phyloP scores from a whole-genome alignment of 2,888 invertebrate species.

The Leucophora obtusa region DNA sequence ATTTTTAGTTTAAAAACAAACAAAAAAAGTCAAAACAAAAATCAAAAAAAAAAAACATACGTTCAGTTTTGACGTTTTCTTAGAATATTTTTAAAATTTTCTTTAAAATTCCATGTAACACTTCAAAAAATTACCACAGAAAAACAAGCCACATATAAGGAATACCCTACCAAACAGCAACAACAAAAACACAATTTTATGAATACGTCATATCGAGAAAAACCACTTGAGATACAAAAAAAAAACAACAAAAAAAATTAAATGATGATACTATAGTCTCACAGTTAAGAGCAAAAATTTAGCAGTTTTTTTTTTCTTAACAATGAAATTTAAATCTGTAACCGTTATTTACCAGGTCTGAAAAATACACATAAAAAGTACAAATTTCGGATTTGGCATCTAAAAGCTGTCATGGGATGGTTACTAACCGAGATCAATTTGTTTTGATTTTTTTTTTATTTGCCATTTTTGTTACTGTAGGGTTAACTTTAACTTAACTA shows the following conservation, averaged over 20 bases:
- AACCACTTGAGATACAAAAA: conserved; percentile 47
- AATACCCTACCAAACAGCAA: conserved; percentile 14
- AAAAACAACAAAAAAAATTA: not conserved
- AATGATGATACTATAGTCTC: not conserved
- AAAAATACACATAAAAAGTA: too few relatives aligned
- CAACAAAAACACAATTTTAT: conserved; percentile 28
- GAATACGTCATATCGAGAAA: conserved; percentile 53
- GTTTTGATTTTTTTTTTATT: too few relatives aligned
- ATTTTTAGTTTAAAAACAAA: conserved; percentile 49
- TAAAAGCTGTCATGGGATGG: too few relatives aligned
- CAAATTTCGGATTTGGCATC: too few relatives aligned
- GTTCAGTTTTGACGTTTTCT: conserved; percentile 30
- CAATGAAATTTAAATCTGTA: too few relatives aligned
- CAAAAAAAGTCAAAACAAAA: conserved; percentile 39
- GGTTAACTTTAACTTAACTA: too few relatives aligned
- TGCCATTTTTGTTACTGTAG: too few relatives aligned
- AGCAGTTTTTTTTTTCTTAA: too few relatives aligned
- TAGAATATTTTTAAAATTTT: conserved; percentile 58
- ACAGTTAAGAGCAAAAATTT: not conserved
- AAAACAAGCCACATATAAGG: not conserved
- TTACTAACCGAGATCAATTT: too few relatives aligned
- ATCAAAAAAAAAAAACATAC: conserved; percentile 1
- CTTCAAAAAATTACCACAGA: conserved; percentile 16
- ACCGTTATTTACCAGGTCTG: too few relatives aligned
- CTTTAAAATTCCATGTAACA: conserved; percentile 48